These are phyloP conservation scores for Poecilus cupreus DNA, from an alignment of 2,888 invertebrate genomes.

Conservation along the genomic window DNA sequence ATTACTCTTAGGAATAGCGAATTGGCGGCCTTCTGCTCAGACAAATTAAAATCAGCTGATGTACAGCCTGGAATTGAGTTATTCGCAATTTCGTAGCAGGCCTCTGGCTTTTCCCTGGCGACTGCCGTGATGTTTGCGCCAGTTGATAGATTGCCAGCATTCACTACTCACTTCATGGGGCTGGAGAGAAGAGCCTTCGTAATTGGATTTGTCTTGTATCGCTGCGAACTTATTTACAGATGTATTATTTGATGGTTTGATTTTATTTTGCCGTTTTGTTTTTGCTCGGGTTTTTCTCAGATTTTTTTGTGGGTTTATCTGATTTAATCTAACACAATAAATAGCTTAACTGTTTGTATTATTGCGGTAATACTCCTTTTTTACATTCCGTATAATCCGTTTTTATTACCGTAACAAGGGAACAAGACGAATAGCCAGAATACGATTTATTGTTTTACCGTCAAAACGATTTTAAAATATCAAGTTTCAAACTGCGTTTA, in stretches of 20 bases:
- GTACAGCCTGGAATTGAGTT: not conserved
- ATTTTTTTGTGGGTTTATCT: not conserved
- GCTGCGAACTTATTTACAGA: not conserved
- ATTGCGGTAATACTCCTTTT: too few relatives aligned
- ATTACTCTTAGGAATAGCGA: too few relatives aligned
- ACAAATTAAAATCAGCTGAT: slow-evolving; percentile 29
- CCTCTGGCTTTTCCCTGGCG: not conserved
- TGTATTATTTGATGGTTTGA: not conserved
- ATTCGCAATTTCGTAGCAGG: slow-evolving; percentile 7
- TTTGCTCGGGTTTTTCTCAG: not conserved
- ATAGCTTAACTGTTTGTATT: too few relatives aligned
- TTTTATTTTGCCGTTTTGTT: not conserved
- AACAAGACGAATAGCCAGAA: too few relatives aligned
- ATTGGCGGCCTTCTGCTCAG: not conserved
- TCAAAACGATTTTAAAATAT: too few relatives aligned
- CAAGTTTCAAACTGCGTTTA: too few relatives aligned
- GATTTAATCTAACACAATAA: too few relatives aligned
- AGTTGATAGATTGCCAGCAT: slow-evolving; percentile 21
- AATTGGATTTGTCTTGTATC: slow-evolving; percentile 28
- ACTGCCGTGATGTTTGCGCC: slow-evolving; percentile 14
- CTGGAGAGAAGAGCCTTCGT: not conserved
- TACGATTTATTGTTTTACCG: too few relatives aligned
- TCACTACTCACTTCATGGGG: slow-evolving; percentile 5
- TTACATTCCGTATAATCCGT: too few relatives aligned
- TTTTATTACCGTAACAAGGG: too few relatives aligned